These are phyloP conservation scores for Drosophila santomea DNA, from an alignment of 1,140 invertebrate species.

Conservation along the genomic window DNA sequence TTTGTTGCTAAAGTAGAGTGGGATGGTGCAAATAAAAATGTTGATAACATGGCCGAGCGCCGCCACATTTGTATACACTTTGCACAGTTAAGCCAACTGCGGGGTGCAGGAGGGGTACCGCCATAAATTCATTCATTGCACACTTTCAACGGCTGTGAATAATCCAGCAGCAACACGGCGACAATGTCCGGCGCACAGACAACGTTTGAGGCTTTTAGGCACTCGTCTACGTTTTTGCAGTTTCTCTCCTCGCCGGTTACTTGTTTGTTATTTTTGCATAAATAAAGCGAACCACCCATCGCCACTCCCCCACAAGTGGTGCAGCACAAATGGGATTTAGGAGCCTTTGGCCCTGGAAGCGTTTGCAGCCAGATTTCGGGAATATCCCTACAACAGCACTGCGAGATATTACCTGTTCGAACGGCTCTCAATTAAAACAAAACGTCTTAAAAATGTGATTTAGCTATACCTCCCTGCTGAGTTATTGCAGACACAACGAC, in stretches of 20 bases:
- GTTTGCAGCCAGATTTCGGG: slow-evolving; percentile 49
- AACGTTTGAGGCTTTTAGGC: slow-evolving; percentile 66
- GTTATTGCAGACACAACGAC: not conserved
- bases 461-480: not conserved
- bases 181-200: slow-evolving; percentile 68
- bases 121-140: slow-evolving; percentile 82
- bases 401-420: slow-evolving; percentile 1
- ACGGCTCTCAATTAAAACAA: not conserved
- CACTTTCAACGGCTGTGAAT: slow-evolving; percentile 80
- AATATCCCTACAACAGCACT: slow-evolving; percentile 46
- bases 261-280: slow-evolving; percentile 83
- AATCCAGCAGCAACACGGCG: slow-evolving; percentile 73
- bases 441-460: not conserved
- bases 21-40: slow-evolving; percentile 54
- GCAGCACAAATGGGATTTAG: slow-evolving; percentile 77
- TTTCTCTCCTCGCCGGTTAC: slow-evolving; percentile 28
- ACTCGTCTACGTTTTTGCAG: slow-evolving; percentile 27
- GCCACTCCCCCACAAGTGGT: slow-evolving; percentile 20
- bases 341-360: slow-evolving; percentile 28
- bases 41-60: slow-evolving; percentile 65
- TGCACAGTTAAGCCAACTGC: slow-evolving; percentile 55
- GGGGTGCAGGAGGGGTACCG: not conserved
- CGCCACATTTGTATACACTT: slow-evolving; percentile 75
- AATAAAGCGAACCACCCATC: slow-evolving; percentile 56
- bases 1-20: slow-evolving; percentile 12